Evolutionary conservation across 2,113 vertebrate genomes (phyloP).

Genomic region (Scortum barcoo): DNA sequence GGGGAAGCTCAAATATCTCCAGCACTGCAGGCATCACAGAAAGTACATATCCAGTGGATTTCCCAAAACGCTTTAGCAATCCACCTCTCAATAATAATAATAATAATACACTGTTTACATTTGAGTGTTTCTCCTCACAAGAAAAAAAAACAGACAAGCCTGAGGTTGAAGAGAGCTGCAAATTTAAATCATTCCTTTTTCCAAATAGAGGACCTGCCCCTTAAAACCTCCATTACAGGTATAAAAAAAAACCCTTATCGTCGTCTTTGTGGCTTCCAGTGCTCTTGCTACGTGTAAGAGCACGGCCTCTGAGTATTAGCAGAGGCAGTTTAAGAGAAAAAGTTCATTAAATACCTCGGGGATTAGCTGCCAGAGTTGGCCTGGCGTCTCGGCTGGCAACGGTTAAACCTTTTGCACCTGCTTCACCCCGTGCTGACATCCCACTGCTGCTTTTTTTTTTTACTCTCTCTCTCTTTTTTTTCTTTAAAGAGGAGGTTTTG

Average conservation of each 20-base stretch:
- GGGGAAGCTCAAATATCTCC: conserved; percentile 45
- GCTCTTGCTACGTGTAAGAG: conserved; percentile 53
- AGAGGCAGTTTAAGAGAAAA: conserved; percentile 74
- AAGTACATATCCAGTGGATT: conserved; percentile 37
- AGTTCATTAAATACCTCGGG: conserved; percentile 84
- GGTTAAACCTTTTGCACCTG: conserved; percentile 83
- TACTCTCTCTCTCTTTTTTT: background rate
- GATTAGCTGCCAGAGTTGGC: conserved; percentile 75
- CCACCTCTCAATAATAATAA: conserved; percentile 59
- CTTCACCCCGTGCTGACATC: conserved; percentile 66
- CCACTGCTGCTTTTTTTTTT: conserved; percentile 49
- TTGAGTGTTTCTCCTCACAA: background rate
- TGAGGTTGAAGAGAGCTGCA: conserved; percentile 33
- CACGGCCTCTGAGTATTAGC: conserved; percentile 68
- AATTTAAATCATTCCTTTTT: conserved; percentile 59
- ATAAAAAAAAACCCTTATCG: conserved; percentile 42
- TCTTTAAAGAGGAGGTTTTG: conserved; percentile 14
- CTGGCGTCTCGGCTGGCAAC: conserved; percentile 71
- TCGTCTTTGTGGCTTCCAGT: conserved; percentile 41
- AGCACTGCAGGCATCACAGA: conserved; percentile 52
- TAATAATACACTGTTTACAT: conserved; percentile 24
- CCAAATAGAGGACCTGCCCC: conserved; percentile 45
- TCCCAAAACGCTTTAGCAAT: conserved; percentile 57
- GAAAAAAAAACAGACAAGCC: conserved; percentile 27
- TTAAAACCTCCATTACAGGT: conserved; percentile 74